Base-by-base conservation (phyloP, 2,888 invertebrate genomes). In the Dinocampus coccinellae region DNA sequence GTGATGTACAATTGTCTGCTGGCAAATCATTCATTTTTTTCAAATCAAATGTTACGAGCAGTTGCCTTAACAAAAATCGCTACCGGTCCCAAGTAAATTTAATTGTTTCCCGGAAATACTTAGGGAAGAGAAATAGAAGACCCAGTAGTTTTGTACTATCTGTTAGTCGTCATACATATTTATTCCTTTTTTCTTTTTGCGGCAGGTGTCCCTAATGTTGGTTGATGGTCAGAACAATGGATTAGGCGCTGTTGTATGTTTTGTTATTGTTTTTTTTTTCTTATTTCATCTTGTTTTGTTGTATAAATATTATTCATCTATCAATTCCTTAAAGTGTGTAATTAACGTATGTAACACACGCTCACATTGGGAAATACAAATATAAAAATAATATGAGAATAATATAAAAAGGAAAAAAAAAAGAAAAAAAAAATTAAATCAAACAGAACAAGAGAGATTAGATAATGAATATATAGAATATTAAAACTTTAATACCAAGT, bases 81-180 rank as follows among this genome's bases (percentile, higher is more conserved):
- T 61, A 57, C 42, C 47, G 66, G 53, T 34, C 70, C 57, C 69
- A 60, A 55, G 42, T 22, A 53, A 58, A 65, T 58, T 71, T 77
- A 75, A 74, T 75, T 62, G 68, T 70, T 75, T 77, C 76, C 76
- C 77, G 77, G 76, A 76, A 76, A 73, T 62, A 70, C 61, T 47
- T 33, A 61, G 65, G 63, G 20, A 65, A 55, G 62, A 52, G 11
- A 64, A 16, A 29, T 10, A 16, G 16, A 20, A 16, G 33, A 16
- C 47, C 33, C 22, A 62, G 61, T 24, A 52, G 62, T 47, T 42
- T 62, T 47, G 60, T 33, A 47, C 29, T 26, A 61, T 60, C 47
- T 68, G 33, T 57, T 66, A 53, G 47, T 47, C 66, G 36, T 55
- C 65, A 69, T 69, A 69, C 33, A 62, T 72, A 70, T 75, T 60